Evolutionary conservation across 2,888 invertebrate species (phyloP), one percentile per base, ranked within the genome.

Genomic region (Acanthacorydalis orientalis): DNA sequence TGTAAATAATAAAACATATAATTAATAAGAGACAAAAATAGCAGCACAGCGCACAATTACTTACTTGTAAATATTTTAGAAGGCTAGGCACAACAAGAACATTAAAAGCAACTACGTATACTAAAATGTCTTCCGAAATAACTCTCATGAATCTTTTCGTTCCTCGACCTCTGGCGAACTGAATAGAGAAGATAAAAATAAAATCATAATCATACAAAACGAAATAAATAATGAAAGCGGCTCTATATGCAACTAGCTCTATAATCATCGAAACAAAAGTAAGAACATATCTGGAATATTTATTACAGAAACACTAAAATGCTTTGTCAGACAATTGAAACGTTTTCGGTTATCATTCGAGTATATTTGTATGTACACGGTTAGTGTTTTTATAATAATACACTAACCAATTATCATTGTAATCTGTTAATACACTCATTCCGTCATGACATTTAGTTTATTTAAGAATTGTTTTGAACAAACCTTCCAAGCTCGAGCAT

Each of bases 401-500:
- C 23, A 23, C 23, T 23, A 23, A 23, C 23, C 23, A 6, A 4
- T 23, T 23, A 23, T 23, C 23, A 6, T 23, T 23, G 23, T 4
- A 39, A 12, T 39, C 12, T 12, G 16, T 39, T 39, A 37, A 37
- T 12, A 39, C 15, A 15, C 4, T 7, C 16, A 15, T 39, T 39
- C 15, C 16, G 39, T 16, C 39, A 39, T 16, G 16, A 39, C 39
- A 39, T 39, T 39, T 14, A 39, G 6, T 2, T 54, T 53, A 23
- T 23, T 6, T 23, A 4, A 23, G 6, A 23, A 23, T 6, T 23
- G 50, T 54, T 53, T 56, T 53, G 56, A 59, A 72, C 78, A 64
- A 69, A 82, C 82, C 81, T 80, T 59, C 79, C 82, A 46, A 87
- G 70, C 63, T 88, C 87, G 62, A 87, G 70, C 83, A 87, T 83